Evolutionary conservation across 2,888 invertebrate species (phyloP), one percentile per base, ranked within the genome.

Genomic region (Melieria crassipennis): DNA sequence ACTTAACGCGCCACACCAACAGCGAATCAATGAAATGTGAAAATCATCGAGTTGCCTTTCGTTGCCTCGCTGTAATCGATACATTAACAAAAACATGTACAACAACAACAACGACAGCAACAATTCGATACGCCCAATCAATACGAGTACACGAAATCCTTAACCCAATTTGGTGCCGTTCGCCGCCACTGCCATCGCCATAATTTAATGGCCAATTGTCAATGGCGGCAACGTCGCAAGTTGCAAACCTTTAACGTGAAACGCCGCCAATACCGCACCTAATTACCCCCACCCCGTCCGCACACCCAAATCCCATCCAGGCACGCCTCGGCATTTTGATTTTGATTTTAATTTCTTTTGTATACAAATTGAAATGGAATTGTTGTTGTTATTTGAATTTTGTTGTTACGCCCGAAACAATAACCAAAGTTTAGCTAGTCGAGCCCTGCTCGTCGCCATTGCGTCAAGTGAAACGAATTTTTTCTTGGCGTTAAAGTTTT

Each of bases 11-110:
- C 60, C 58, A 65, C 11, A 55, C 71, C 58, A 69, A 69, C 71
- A 71, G 71, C 50, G 61, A 73, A 69, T 63, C 65, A 73, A 71
- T 69, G 69, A 71, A 73, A 66, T 71, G 65, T 63, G 66, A 69
- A 71, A 73, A 58, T 73, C 71, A 73, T 69, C 55, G 30, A 30
- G 30, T 30, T 30, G 2, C 30, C 30, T 30, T 30, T 30, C 2
- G 30, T 3, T 46, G 66, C 48, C 16, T 62, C 42, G 13, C 67
- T 45, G n/a, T 50, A 56, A 10, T 46, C 13, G 16, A 42, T 30
- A 30, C 30, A 30, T 30, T 30, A 30, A 30, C 30, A 30, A 30
- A 30, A 30, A 30, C 30, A 30, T 30, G 30, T 30, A 30, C 30
- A 30, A 30, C 30, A 30, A 30, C 30, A 30, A 30, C 30, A 30